phyloP scores from a whole-genome alignment of 2,797 vertebrate genomes.

The Philypnodon macrostomus region DNA sequence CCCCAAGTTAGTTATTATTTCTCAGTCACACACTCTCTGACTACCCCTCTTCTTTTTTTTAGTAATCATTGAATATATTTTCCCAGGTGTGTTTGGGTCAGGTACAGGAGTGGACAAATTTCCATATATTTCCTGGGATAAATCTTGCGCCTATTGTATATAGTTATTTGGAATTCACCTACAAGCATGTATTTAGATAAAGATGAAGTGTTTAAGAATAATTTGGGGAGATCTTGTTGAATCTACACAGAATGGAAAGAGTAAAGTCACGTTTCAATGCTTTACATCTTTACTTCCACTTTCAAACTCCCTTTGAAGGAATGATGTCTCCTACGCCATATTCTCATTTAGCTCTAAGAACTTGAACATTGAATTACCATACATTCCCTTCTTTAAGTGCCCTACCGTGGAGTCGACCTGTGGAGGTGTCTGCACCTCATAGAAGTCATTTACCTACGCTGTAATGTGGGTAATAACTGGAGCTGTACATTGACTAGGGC shows the following conservation, averaged over 20 bases:
- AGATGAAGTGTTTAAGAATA: no score
- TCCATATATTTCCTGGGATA: no score
- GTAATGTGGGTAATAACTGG: constrained; percentile 55
- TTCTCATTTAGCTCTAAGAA: constrained; percentile 13
- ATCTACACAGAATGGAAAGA: background rate
- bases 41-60: no score
- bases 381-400: constrained; percentile 32
- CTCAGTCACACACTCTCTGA: no score
- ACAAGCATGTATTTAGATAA: no score
- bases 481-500: constrained; percentile 53
- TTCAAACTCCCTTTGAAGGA: constrained; percentile 34
- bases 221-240: no score
- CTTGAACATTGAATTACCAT: constrained; percentile 5
- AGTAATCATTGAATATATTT: no score
- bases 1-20: no score
- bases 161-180: no score
- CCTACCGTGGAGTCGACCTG: constrained; percentile 30
- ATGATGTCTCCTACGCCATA: constrained; percentile 25
- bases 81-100: no score
- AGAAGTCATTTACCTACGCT: constrained; percentile 39
- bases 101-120: no score
- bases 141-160: no score
- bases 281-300: constrained; percentile 23
- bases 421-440: constrained; percentile 21
- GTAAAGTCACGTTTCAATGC: background rate